Percentiles rank a stretch among this genome's conserved stretches.
Evolutionary conservation across 2,113 vertebrate species (phyloP).

Genomic region (Romanogobio albipinnatus): DNA sequence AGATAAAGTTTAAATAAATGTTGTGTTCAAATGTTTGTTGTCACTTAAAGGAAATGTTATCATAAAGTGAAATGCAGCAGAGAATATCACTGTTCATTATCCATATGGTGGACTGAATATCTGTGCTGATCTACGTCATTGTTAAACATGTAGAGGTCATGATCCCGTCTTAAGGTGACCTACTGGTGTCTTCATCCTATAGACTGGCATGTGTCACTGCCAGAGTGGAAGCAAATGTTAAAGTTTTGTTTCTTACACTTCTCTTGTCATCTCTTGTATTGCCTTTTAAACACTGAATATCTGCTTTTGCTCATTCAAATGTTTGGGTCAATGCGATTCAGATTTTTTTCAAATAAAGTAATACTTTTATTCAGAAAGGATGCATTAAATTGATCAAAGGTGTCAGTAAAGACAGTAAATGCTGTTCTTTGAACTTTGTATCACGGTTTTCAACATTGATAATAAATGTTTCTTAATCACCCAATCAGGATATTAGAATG

Average conservation of each 20-base stretch:
- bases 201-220: not conserved
- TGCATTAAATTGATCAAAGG: too few species aligned
- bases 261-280: not conserved
- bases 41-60: not conserved
- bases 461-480: not conserved
- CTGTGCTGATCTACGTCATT: not conserved
- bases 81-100: not conserved
- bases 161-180: not conserved
- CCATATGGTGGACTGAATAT: not conserved
- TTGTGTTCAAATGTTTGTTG: not conserved
- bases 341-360: too few species aligned
- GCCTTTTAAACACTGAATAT: not conserved
- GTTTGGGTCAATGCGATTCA: too few species aligned
- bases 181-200: not conserved
- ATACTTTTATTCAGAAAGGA: too few species aligned
- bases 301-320: too few species aligned
- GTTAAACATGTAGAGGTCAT: constrained; percentile 8
- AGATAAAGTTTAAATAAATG: not conserved
- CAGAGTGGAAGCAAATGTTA: not conserved
- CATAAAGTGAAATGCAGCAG: not conserved
- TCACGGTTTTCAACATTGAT: not conserved
- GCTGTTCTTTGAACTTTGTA: too few species aligned
- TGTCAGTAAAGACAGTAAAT: too few species aligned
- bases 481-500: not conserved
- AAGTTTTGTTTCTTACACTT: not conserved